These are phyloP conservation scores for Lasius platythorax DNA, from an alignment of 2,888 invertebrate species.

Conservation along the genomic window DNA sequence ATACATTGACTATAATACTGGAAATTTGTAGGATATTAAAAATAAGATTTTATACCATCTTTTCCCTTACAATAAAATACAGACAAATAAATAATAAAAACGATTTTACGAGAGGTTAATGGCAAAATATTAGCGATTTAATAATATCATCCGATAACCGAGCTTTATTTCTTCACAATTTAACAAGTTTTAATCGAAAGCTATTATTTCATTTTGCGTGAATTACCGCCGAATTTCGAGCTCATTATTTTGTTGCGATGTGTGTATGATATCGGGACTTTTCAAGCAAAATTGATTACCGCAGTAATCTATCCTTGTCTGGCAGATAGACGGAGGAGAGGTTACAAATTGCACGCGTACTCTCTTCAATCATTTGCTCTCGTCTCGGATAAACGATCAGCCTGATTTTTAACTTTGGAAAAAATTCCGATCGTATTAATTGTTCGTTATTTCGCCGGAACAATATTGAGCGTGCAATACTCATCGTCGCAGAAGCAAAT, in stretches of 20 bases:
- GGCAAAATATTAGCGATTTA: constrained; percentile 7
- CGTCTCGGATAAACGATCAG: constrained; percentile 46
- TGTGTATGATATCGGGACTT: constrained; percentile 43
- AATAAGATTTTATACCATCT: not conserved
- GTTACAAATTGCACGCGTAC: constrained; percentile 44
- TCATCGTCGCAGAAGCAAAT: constrained; percentile 25
- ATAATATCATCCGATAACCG: constrained; percentile 28
- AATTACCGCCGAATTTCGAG: constrained; percentile 33
- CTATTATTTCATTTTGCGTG: constrained; percentile 35
- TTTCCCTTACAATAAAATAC: not conserved
- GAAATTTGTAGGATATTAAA: constrained; percentile 9
- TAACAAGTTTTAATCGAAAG: constrained; percentile 41
- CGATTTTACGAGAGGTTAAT: constrained; percentile 21
- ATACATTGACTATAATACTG: constrained; percentile 12
- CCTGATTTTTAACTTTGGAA: constrained; percentile 44
- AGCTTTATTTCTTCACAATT: constrained; percentile 36
- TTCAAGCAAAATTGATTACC: constrained; percentile 51
- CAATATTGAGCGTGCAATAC: not conserved
- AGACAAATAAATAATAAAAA: constrained; percentile 28
- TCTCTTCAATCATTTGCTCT: constrained; percentile 50
- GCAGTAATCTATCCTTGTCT: constrained; percentile 41
- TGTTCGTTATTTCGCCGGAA: constrained; percentile 42
- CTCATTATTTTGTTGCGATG: constrained; percentile 49
- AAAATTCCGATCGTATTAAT: constrained; percentile 48
- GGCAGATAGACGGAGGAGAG: constrained; percentile 5